Evolutionary conservation across 2,797 vertebrate species (phyloP).

Genomic region (Podargus strigoides): DNA sequence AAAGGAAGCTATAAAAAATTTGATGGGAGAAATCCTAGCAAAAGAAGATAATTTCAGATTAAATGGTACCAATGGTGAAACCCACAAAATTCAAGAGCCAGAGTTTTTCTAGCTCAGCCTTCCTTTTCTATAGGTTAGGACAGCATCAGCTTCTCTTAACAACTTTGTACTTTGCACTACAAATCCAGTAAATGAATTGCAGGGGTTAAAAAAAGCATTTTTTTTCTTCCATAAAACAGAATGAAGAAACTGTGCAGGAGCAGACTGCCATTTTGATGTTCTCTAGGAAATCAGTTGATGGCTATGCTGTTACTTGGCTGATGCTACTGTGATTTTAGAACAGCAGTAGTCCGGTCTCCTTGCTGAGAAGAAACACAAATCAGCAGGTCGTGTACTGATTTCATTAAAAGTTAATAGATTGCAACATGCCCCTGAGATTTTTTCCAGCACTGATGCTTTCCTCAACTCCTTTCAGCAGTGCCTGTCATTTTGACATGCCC

Average conservation of each 20-base stretch:
- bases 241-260: background rate
- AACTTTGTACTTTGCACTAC: background rate
- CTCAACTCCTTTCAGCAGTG: background rate
- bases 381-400: conserved; percentile 60
- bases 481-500: conserved; percentile 21
- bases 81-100: background rate
- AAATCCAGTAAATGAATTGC: background rate
- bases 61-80: background rate
- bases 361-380: conserved; percentile 55
- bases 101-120: background rate
- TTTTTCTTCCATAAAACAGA: background rate
- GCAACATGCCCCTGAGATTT: conserved; percentile 41
- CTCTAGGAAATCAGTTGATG: conserved; percentile 30
- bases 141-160: background rate
- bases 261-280: conserved; percentile 25
- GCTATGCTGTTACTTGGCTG: background rate
- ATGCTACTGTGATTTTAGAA: conserved; percentile 26
- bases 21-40: background rate
- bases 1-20: conserved; percentile 13
- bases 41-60: background rate
- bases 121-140: background rate
- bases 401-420: conserved; percentile 68
- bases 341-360: conserved; percentile 30
- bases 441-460: conserved; percentile 38
- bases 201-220: background rate